Evolutionary conservation across 2,113 vertebrate species (phyloP).

Genomic region (Festucalex cinctus): DNA sequence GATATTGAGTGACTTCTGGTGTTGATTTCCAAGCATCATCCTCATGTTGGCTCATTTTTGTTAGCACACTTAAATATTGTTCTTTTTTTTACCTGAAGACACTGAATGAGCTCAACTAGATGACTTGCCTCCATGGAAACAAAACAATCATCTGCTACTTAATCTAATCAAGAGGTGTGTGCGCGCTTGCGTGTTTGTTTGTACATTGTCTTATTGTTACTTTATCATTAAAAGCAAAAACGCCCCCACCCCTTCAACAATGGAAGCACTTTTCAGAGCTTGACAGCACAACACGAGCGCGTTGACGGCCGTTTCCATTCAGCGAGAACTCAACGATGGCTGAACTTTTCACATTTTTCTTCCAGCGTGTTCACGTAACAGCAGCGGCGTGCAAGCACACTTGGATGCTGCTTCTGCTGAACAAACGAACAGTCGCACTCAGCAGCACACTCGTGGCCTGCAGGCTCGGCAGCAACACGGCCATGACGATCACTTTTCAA

Average conservation of each 20-base stretch:
- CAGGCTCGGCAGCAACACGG: neutral
- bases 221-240: neutral
- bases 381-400: neutral
- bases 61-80: neutral
- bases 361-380: neutral
- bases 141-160: neutral
- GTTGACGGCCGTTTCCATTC: neutral
- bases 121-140: neutral
- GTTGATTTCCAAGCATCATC: no score
- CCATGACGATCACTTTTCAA: neutral
- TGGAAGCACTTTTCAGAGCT: neutral
- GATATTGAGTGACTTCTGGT: no score
- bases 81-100: neutral
- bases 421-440: slow-evolving; percentile 1
- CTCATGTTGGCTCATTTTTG: neutral
- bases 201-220: neutral
- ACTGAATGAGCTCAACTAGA: neutral
- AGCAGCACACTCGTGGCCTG: neutral
- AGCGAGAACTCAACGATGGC: neutral
- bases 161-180: neutral
- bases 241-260: neutral
- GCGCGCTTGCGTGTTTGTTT: no score
- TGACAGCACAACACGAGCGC: neutral
- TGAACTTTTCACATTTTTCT: neutral
- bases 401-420: neutral